These are phyloP conservation scores for Troides aeacus DNA, from an alignment of 2,888 invertebrate genomes.

Conservation along the genomic window DNA sequence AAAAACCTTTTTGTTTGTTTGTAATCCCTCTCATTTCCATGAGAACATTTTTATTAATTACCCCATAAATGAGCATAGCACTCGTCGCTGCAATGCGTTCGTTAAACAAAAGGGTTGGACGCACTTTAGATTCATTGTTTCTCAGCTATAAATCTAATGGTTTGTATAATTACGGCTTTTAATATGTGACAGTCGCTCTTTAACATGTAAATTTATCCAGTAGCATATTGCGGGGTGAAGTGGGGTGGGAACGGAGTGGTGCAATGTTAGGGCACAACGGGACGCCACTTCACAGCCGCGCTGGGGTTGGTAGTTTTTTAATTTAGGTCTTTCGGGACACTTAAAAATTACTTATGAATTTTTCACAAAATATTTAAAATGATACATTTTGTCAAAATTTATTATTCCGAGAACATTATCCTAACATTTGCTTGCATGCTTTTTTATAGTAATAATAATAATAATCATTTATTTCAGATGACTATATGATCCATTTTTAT, in stretches of 20 bases:
- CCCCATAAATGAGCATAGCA: slow-evolving; percentile 69
- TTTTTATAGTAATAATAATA: too few relatives aligned
- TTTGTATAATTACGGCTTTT: slow-evolving; percentile 74
- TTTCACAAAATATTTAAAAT: background rate
- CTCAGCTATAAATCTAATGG: slow-evolving; percentile 74
- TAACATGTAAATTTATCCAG: slow-evolving; percentile 70
- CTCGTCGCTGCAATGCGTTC: slow-evolving; percentile 50
- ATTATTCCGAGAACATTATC: too few relatives aligned
- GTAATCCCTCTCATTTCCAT: slow-evolving; percentile 52
- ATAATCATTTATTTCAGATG: too few relatives aligned
- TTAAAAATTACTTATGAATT: slow-evolving; percentile 28
- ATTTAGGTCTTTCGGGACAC: slow-evolving; percentile 40
- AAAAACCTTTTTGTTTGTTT: slow-evolving; percentile 62
- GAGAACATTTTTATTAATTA: slow-evolving; percentile 76
- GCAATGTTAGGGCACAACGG: slow-evolving; percentile 67
- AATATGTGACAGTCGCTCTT: slow-evolving; percentile 75
- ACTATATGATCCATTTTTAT: too few relatives aligned
- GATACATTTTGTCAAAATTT: background rate
- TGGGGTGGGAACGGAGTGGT: slow-evolving; percentile 66
- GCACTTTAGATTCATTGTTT: slow-evolving; percentile 65
- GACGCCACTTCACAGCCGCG: slow-evolving; percentile 60
- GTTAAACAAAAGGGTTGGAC: slow-evolving; percentile 66
- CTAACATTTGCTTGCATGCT: too few relatives aligned
- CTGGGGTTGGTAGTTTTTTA: slow-evolving; percentile 44
- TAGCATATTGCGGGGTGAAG: slow-evolving; percentile 54